phyloP scores from a whole-genome alignment of 2,113 vertebrate species.

The Tretioscincus oriximinensis region DNA sequence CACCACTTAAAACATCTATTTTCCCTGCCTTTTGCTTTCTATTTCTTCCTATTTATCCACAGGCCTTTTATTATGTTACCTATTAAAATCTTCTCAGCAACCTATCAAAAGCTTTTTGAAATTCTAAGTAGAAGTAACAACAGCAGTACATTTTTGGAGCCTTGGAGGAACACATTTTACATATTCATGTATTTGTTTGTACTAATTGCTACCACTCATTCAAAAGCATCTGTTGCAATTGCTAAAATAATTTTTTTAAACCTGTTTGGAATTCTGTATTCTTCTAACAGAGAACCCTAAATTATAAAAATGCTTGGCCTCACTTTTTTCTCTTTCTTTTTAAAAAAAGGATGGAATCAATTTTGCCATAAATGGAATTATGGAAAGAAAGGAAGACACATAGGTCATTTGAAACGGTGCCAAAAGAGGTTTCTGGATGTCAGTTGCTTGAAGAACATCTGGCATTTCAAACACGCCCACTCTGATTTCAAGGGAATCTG shows the following conservation, averaged over 20 bases:
- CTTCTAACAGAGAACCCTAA: neutral
- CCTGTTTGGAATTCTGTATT: neutral
- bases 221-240: neutral
- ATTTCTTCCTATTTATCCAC: too few relatives aligned
- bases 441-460: constrained; percentile 56
- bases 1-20: too few relatives aligned
- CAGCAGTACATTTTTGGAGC: neutral
- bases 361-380: constrained; percentile 57
- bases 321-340: neutral
- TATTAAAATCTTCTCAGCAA: too few relatives aligned
- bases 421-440: constrained; percentile 42
- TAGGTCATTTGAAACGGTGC: constrained; percentile 57
- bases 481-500: constrained; percentile 47
- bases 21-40: too few relatives aligned
- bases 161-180: neutral
- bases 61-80: too few relatives aligned
- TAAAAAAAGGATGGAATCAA: constrained; percentile 41
- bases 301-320: neutral
- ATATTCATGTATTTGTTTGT: neutral
- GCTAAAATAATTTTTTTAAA: neutral
- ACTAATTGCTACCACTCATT: neutral
- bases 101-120: too few relatives aligned
- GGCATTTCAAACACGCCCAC: constrained; percentile 56
- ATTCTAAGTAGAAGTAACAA: neutral
- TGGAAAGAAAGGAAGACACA: constrained; percentile 46